Conservation (phyloP, 2,888 invertebrate genomes). For the Papilio protenor region DNA sequence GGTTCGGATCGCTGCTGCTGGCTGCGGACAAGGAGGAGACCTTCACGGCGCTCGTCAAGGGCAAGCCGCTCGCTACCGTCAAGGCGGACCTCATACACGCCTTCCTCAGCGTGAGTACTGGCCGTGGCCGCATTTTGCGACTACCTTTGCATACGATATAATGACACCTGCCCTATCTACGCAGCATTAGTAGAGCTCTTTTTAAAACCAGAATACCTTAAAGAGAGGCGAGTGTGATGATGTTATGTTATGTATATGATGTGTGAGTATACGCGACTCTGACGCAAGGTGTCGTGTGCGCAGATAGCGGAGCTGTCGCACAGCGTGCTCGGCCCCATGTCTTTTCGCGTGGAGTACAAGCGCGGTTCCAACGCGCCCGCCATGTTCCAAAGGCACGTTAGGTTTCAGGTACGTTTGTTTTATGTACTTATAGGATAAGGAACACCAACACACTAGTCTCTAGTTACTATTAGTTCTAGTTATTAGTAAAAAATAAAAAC, state of each 20-base stretch:
- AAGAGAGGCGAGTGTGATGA: background rate
- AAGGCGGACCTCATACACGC: constrained; percentile 99
- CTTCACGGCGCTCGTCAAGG: constrained; percentile 97
- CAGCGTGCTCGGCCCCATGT: constrained; percentile 99
- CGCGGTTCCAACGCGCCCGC: constrained; percentile 96
- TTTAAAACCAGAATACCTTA: constrained; percentile 6
- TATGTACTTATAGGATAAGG: background rate
- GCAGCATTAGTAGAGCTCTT: background rate
- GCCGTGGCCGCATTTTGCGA: background rate
- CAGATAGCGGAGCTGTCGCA: constrained; percentile 98
- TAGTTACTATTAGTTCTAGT: too few species aligned
- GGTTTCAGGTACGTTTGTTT: constrained; percentile 89
- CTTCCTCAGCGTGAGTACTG: constrained; percentile 95
- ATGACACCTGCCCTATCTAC: background rate
- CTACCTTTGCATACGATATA: background rate
- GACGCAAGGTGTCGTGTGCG: constrained; percentile 48
- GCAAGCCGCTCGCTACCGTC: constrained; percentile 97
- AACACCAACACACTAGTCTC: too few species aligned
- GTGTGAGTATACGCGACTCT: background rate
- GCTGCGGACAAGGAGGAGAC: constrained; percentile 99
- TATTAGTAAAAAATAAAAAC: too few species aligned
- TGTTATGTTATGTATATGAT: too few species aligned
- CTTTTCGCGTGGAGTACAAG: constrained; percentile 99
- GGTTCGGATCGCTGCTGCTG: constrained; percentile 99
- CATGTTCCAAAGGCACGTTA: constrained; percentile 98